Evolutionary conservation across 2,113 vertebrate species (phyloP).

Genomic region (Piaya cayana): DNA sequence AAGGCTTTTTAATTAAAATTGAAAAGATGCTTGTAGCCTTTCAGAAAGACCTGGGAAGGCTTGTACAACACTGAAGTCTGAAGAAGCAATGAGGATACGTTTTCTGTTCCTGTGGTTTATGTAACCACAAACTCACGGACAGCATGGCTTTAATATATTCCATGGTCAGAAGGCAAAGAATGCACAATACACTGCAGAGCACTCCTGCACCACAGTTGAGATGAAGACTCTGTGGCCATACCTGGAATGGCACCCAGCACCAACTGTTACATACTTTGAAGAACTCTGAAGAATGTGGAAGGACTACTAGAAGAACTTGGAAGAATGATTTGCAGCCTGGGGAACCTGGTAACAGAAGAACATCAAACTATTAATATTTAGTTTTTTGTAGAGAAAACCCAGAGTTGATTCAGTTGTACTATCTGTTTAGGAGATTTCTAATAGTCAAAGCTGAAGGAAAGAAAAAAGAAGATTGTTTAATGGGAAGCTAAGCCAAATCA

Average conservation of each 20-base stretch:
- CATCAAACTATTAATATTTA: background rate
- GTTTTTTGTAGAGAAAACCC: background rate
- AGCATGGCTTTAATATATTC: background rate
- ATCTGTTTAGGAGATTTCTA: background rate
- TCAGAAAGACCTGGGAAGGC: background rate
- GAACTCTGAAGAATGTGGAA: background rate
- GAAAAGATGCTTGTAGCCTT: background rate
- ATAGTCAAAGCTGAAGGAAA: background rate
- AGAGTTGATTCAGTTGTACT: background rate
- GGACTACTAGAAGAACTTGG: background rate
- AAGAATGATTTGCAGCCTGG: background rate
- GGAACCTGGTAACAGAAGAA: background rate
- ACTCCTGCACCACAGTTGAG: background rate
- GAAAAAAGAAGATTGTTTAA: background rate
- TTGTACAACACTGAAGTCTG: background rate
- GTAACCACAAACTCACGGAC: background rate
- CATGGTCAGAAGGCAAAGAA: background rate
- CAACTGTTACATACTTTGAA: background rate
- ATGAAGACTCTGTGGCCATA: background rate
- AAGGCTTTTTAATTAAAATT: background rate
- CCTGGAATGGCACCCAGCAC: background rate
- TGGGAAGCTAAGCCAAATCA: constrained; percentile 1
- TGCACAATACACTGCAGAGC: background rate
- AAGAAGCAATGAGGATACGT: background rate
- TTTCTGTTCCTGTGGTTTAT: background rate